phyloP scores from a whole-genome alignment of 2,888 invertebrate species.

The Carcina quercana region DNA sequence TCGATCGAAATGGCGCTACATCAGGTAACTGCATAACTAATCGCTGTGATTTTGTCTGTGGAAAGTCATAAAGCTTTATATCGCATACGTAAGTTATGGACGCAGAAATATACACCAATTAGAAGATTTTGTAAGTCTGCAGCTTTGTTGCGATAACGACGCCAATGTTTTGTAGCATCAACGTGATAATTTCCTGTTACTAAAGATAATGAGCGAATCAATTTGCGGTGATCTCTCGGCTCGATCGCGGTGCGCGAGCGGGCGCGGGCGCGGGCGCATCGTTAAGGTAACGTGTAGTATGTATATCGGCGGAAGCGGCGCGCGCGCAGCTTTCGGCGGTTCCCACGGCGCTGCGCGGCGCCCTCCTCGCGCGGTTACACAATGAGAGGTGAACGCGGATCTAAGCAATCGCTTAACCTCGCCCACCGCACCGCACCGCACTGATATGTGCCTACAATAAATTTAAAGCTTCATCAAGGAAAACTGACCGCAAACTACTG shows the following conservation, averaged over 20 bases:
- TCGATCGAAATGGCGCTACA: slow-evolving; percentile 22
- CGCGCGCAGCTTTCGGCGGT: slow-evolving; percentile 69
- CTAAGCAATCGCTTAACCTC: slow-evolving; percentile 75
- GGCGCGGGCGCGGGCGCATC: slow-evolving; percentile 56
- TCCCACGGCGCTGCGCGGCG: slow-evolving; percentile 53
- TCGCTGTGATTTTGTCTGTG: not conserved
- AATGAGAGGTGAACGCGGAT: slow-evolving; percentile 74
- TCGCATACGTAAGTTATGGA: slow-evolving; percentile 1
- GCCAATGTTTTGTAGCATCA: slow-evolving; percentile 34
- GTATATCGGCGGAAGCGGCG: slow-evolving; percentile 65
- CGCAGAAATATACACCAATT: too few relatives aligned
- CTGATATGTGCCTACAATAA: slow-evolving; percentile 28
- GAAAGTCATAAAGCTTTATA: not conserved
- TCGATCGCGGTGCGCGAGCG: slow-evolving; percentile 35
- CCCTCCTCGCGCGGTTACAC: slow-evolving; percentile 57
- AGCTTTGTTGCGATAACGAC: slow-evolving; percentile 5
- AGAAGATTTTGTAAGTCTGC: too few relatives aligned
- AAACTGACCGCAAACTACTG: slow-evolving; percentile 12
- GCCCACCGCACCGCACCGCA: slow-evolving; percentile 47
- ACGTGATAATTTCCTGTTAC: slow-evolving; percentile 55
- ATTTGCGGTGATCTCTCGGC: slow-evolving; percentile 42
- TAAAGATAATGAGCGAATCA: slow-evolving; percentile 56
- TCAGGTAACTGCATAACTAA: not conserved
- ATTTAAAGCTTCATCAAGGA: slow-evolving; percentile 3
- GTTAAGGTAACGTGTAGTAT: slow-evolving; percentile 61